Base-by-base conservation (phyloP, 1,140 invertebrate genomes). In the Lasioglossum albipes region DNA sequence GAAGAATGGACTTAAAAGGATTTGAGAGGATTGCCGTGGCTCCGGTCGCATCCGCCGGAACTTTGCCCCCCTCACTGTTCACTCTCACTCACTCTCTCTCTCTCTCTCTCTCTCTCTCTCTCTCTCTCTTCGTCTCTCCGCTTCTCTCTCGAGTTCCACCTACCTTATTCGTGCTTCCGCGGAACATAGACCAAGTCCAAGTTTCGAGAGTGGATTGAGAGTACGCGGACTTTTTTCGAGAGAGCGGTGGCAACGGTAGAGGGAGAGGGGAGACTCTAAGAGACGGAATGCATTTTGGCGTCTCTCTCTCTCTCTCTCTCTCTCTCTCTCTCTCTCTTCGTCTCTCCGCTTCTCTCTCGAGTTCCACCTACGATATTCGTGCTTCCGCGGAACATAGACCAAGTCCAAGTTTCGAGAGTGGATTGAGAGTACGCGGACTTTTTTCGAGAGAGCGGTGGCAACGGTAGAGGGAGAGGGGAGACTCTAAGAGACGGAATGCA, bases 21-120 rank as follows among this genome's bases (percentile, higher is more conserved):
- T 90, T 90, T 87, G 88, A 91, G 89, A 91, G 89, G 89, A 91
- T 90, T 90, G 87, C 88, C 88, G 73, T 70, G 66, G 72, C 54
- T 45, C 81, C 57, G 62, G 71, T 31, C 62, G 62, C 62, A 79
- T 67, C 78, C 65, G 79, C 59, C 82, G 76, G 74, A 77, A 79
- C 59, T n/a, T 59, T 4, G 1, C 18, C 7, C 54, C 7, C 54
- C n/a, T n/a, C n/a, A n/a, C n/a, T n/a, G n/a, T n/a, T n/a, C n/a
- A n/a, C n/a, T 6, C 54, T 2, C 54, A 6, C 7, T 59, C 20
- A 7, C 54, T n/a, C 20, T 59, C 54, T n/a, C 20, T 59, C 54
- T 59, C 20, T n/a, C 7, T 59, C n/a, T 6, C 54, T 2, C 54
- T 20, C 7, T 59, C 20, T 9, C 57, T n/a, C 20, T 59, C 57